Evolutionary conservation across 1,140 invertebrate species (phyloP), one percentile per base, ranked within the genome.

Genomic region (Pachyrhynchus sulphureomaculatus): DNA sequence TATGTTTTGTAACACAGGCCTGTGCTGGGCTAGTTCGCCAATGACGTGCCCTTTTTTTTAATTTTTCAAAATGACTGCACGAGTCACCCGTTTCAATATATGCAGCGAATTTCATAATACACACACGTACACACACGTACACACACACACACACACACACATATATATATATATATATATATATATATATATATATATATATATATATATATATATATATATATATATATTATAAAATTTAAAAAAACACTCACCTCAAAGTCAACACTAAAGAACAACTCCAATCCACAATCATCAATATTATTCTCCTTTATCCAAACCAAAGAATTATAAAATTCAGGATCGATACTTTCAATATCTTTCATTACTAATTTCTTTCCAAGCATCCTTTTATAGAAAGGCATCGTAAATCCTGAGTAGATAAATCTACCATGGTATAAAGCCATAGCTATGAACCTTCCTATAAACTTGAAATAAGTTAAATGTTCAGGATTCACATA

Each of bases 401-500:
- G 97, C 90, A 99, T 92, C 1, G 97, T 99, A 75, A 99, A 99
- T 8, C 96, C 98, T 64, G 94, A 97, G 76, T 99, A 99, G 60
- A 99, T 99, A 78, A 99, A 99, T 71, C 98, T 86, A 2, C 96
- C 96, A 76, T 99, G 97, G 79, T 99, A 99, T 32, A 99, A 78
- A 0, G 97, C 97, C 97, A 99, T 99, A 20, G 97, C 97, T 73
- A 99, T 99, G 75, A 99, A 99, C 66, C 97, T 84, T 32, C 97
- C 97, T 71, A 99, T 99, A 77, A 99, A 99, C 79, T 97, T 96
- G 79, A 99, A 99, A 79, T 99, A 99, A 41, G 96, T 88, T 62
- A 99, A 84, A 80, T 99, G 97, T 80, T 99, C 97, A 3, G 97
- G 97, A 83, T 99, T 99, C 12, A 99, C 93, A 74, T 98, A 98